Percentiles rank a stretch among this genome's conserved stretches.
phyloP scores from a whole-genome alignment of 2,888 invertebrate species.

The Mactromeris polynyma region DNA sequence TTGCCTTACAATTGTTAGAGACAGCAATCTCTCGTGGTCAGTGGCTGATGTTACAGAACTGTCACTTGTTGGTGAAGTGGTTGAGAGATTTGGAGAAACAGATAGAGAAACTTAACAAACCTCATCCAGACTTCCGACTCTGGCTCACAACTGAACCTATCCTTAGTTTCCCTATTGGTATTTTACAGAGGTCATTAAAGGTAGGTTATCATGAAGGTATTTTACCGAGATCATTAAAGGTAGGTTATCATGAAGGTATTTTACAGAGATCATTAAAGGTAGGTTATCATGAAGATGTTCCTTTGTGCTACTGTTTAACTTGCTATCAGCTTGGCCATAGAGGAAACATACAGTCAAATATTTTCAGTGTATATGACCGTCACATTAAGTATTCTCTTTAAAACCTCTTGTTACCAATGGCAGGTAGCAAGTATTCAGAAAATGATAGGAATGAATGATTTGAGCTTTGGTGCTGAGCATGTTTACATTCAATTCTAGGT shows the following conservation, averaged over 20 bases:
- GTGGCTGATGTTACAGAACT: constrained; percentile 97
- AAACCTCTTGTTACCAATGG: too few species aligned
- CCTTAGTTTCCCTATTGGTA: constrained; percentile 95
- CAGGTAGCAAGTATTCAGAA: too few species aligned
- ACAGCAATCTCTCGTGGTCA: constrained; percentile 90
- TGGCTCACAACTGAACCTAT: constrained; percentile 98
- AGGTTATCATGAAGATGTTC: too few species aligned
- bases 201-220: constrained; percentile 85
- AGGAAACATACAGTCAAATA: too few species aligned
- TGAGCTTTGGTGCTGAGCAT: too few species aligned
- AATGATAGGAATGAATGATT: too few species aligned
- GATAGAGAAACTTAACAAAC: constrained; percentile 92
- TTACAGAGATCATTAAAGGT: too few species aligned
- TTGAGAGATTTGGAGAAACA: constrained; percentile 94
- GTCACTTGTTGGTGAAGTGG: constrained; percentile 94
- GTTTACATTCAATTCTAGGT: too few species aligned
- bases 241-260: too few species aligned
- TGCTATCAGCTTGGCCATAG: neutral
- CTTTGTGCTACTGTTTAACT: neutral
- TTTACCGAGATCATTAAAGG: too few species aligned
- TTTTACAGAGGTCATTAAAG: constrained; percentile 94
- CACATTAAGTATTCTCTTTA: too few species aligned
- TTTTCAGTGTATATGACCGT: too few species aligned
- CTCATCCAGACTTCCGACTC: constrained; percentile 96
- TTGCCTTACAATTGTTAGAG: constrained; percentile 89